Evolutionary conservation across 2,888 invertebrate species (phyloP).

Genomic region (Drosophila macrospina): DNA sequence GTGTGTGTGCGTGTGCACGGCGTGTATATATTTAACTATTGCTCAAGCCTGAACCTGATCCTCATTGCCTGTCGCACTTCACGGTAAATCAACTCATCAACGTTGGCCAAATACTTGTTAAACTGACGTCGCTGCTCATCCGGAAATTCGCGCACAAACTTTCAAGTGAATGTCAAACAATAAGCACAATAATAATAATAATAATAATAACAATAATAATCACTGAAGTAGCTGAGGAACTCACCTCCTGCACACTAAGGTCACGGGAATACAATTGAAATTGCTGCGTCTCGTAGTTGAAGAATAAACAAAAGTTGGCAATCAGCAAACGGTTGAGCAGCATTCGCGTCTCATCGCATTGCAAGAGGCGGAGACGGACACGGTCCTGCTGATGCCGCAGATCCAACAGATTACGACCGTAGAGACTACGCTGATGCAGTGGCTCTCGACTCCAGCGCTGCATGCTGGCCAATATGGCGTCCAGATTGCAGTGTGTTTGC

Average conservation of each 20-base stretch:
- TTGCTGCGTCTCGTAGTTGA: conserved; percentile 71
- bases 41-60: conserved; percentile 73
- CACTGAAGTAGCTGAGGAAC: neutral
- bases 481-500: conserved; percentile 88
- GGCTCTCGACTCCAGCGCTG: conserved; percentile 91
- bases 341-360: conserved; percentile 80
- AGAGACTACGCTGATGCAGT: conserved; percentile 90
- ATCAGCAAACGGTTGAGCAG: conserved; percentile 79
- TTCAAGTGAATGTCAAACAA: conserved; percentile 38
- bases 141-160: conserved; percentile 78
- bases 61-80: conserved; percentile 80
- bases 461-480: conserved; percentile 87
- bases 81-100: conserved; percentile 77
- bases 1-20: neutral
- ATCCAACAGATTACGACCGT: conserved; percentile 80
- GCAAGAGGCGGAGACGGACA: conserved; percentile 71
- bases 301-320: conserved; percentile 82
- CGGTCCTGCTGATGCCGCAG: conserved; percentile 81
- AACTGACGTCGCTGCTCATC: conserved; percentile 86
- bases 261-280: conserved; percentile 69
- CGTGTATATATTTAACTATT: neutral
- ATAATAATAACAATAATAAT: conserved; percentile 21
- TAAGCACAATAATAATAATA: neutral
- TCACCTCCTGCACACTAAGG: conserved; percentile 74
- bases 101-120: conserved; percentile 86